A percentile compares a stretch with the other conserved stretches of the same genome.
Conservation (phyloP, 2,888 invertebrate species). For the Villa cingulata region DNA sequence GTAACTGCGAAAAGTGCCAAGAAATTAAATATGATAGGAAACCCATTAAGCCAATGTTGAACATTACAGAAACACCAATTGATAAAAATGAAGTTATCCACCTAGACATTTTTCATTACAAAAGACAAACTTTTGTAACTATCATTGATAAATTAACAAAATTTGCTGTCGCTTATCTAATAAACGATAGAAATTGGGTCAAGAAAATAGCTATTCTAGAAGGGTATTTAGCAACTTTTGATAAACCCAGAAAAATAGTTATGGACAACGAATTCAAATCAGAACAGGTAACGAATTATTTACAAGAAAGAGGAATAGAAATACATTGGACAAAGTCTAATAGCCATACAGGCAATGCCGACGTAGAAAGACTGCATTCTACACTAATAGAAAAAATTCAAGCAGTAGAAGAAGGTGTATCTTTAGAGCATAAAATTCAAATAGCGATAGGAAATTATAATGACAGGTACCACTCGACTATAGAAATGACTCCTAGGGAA, state of each 20-base stretch:
- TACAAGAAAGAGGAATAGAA: constrained; percentile 1
- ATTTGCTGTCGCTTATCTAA: too few relatives aligned
- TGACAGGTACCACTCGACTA: constrained; percentile 12
- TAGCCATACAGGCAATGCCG: neutral
- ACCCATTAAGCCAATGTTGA: constrained; percentile 3
- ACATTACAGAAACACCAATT: constrained; percentile 6
- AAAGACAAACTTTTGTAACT: constrained; percentile 3
- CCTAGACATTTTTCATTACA: constrained; percentile 4
- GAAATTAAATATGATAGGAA: constrained; percentile 5
- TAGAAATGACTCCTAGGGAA: constrained; percentile 10
- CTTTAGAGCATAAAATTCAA: constrained; percentile 6
- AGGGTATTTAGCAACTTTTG: constrained; percentile 4
- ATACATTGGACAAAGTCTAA: constrained; percentile 5
- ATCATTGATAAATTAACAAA: constrained; percentile 6
- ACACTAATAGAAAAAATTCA: constrained; percentile 5
- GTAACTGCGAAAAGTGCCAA: constrained; percentile 6
- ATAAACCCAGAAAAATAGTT: constrained; percentile 3
- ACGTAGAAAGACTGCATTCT: constrained; percentile 4
- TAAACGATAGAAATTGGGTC: too few relatives aligned
- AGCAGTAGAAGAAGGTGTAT: neutral
- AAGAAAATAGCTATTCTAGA: constrained; percentile 1
- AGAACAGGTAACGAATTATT: constrained; percentile 1
- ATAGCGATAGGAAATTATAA: constrained; percentile 13
- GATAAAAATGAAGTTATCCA: constrained; percentile 3
- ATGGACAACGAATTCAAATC: constrained; percentile 5